Base-by-base conservation (phyloP, 2,797 vertebrate genomes). In the Pangasius macronema region DNA sequence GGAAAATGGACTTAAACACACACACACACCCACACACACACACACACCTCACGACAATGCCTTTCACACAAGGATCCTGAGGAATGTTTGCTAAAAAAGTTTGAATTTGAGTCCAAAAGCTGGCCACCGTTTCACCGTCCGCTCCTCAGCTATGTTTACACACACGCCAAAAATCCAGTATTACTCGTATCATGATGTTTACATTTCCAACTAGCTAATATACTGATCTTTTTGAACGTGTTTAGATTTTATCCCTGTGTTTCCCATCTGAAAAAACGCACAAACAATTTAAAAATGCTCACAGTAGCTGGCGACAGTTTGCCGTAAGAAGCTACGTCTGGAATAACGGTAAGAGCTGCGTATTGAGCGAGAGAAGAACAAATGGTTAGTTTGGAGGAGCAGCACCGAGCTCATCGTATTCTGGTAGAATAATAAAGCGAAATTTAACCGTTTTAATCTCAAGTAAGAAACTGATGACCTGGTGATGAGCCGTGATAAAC, bases 1-100 rank as follows among this genome's bases (percentile, higher is more conserved):
- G 80, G 89, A 36, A 81, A 90, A 16, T 75, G 49, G 55, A 81
- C 53, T 59, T 5, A 46, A 11, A 76, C 72, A 79, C 36, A 92
- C 88, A 90, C 89, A 91, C 55, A 24, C 70, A 46, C 42, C 30
- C 73, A 51, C 42, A 75, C 22, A 49, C 72, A 27, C 53, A 61
- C 59, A 82, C 80, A 65, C 80, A 30, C 57, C 24, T 82, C 82
- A 55, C 27, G 7, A 14, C 46, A 83, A 51, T 53, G 63, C 61
- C 63, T 83, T 83, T 68, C 20, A 24, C 36, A 85, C 53, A 46
- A 42, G 30, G 51, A 79, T 33, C 75, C 9, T 10, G 33, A 61
- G 24, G 36, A 81, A 61, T 14, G n/a, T 79, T 79, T 22, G 39
- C 3, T 70, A 68, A 68, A 30, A 16, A 33, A 18, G n/a, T 33